Base-by-base conservation (phyloP, 1,140 invertebrate species). In the Apis cerana region DNA sequence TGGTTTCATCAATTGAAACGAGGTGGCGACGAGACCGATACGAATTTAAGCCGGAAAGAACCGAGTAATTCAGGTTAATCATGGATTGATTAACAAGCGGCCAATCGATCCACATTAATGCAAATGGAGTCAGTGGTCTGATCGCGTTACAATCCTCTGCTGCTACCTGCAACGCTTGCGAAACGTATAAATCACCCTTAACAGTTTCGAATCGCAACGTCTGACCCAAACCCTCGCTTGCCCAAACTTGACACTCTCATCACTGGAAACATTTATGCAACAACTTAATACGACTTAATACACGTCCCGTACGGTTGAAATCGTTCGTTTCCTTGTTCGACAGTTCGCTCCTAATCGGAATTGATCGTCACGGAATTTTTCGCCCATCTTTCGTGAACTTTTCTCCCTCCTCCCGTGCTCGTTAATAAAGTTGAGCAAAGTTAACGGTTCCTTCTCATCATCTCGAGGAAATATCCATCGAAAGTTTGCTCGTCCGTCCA, bases 91-190 rank as follows among this genome's bases (percentile, higher is more conserved):
- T 75, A 75, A 67, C 54, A 10, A 9, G 7, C 48, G 19, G 21
- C 2, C 27, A 64, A 76, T 81, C 80, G 80, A 81, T 81, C 43
- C 62, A 13, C 74, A 81, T 81, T 82, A 76, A 82, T 82, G 74
- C 80, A 76, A 82, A 76, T 75, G 54, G 74, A 69, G 48, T 15
- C 7, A 21, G 64, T 23, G 58, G 27, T 61, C 58, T 61, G 80
- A 69, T 82, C 80, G 23, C 43, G 64, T 82, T 68, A 52, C 62
- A 52, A 27, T 23, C 43, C 19, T 27, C 54, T 17, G 3, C 10
- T 19, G 27, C n/a, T 43, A 50, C 54, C 12, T 21, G 19, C 56
- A 76, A 23, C 58, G 12, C 33, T 10, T 12, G 2, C 7, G 65
- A 13, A 67, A 33, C 77, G 58, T 72, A 72, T 81, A 81, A 81